Conservation (phyloP, 2,888 invertebrate species). For the Watsonalla cultraria region DNA sequence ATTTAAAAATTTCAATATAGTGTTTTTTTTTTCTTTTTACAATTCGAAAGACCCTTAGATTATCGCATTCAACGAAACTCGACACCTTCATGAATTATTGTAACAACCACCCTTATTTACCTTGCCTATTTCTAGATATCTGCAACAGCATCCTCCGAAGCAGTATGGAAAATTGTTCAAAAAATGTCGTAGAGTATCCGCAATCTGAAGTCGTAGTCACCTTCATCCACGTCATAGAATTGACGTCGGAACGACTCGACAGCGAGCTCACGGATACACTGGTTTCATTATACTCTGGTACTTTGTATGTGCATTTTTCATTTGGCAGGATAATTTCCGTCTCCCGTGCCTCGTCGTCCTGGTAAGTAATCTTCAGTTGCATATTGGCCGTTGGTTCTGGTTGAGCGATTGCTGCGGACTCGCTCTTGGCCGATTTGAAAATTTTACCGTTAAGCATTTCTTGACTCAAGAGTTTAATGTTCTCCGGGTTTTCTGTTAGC, state of each 20-base stretch:
- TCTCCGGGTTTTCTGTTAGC: slow-evolving; percentile 75
- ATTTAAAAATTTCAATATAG: too few relatives aligned
- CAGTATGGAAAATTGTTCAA: slow-evolving; percentile 79
- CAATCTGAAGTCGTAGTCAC: slow-evolving; percentile 66
- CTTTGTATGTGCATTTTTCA: slow-evolving; percentile 64
- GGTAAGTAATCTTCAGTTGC: slow-evolving; percentile 61
- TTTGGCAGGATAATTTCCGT: slow-evolving; percentile 60
- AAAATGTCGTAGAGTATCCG: slow-evolving; percentile 72
- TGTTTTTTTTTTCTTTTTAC: too few relatives aligned
- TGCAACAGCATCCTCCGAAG: slow-evolving; percentile 80
- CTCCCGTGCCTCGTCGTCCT: slow-evolving; percentile 51
- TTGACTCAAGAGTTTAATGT: slow-evolving; percentile 70
- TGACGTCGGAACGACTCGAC: slow-evolving; percentile 56
- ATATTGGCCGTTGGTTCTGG: slow-evolving; percentile 43
- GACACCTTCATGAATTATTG: too few relatives aligned
- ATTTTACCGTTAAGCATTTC: slow-evolving; percentile 80
- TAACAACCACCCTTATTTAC: slow-evolving; percentile 28
- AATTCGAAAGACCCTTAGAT: too few relatives aligned
- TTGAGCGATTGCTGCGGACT: neutral
- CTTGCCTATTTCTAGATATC: slow-evolving; percentile 77
- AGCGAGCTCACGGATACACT: slow-evolving; percentile 55
- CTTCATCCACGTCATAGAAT: slow-evolving; percentile 73
- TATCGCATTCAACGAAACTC: too few relatives aligned
- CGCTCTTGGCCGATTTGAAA: slow-evolving; percentile 56
- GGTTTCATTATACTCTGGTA: slow-evolving; percentile 46